Evolutionary conservation across 2,113 vertebrate species (phyloP).

Genomic region (Heliornis fulica): DNA sequence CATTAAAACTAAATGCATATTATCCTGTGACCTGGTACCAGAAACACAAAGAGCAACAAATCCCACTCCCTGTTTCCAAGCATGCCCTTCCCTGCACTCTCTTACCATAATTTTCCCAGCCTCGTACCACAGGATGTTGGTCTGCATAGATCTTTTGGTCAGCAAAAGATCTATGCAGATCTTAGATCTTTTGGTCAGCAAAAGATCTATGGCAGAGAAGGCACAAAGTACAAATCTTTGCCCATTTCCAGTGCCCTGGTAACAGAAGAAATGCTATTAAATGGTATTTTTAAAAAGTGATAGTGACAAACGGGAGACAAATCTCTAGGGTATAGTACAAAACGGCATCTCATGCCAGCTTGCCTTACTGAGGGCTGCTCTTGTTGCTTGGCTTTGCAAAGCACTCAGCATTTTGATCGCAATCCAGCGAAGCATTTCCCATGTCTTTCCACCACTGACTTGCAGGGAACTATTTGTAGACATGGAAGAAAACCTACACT

Average conservation of each 20-base stretch:
- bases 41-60: background rate
- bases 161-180: too few relatives aligned
- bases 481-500: background rate
- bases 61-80: background rate
- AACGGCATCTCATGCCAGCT: background rate
- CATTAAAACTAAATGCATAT: background rate
- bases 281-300: background rate
- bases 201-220: background rate
- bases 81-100: background rate
- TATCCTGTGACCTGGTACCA: background rate
- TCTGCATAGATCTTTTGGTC: background rate
- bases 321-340: background rate
- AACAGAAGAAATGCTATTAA: background rate
- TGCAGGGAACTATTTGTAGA: background rate
- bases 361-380: background rate
- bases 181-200: background rate
- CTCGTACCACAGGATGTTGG: background rate
- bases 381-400: constrained; percentile 26
- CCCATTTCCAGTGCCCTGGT: background rate
- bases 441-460: background rate
- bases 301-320: background rate
- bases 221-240: background rate
- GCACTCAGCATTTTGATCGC: background rate
- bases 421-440: background rate
- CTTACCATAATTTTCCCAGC: background rate